Evolutionary conservation across 1,140 invertebrate species (phyloP), one percentile per base, ranked within the genome.

Genomic region (Pseudomyrmex pallidus): DNA sequence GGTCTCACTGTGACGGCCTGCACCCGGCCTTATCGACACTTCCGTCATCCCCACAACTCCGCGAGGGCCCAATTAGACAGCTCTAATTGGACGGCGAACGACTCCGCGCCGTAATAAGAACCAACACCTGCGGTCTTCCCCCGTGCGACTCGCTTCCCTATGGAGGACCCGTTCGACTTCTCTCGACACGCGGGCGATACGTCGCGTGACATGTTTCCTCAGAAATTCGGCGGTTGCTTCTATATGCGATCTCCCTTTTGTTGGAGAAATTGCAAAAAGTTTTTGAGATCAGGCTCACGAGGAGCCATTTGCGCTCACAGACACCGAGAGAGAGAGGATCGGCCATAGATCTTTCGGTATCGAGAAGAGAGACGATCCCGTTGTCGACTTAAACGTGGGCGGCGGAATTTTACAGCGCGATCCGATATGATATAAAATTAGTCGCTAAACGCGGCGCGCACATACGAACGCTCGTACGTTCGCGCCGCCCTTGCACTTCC

Each of bases 11-110:
- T 78, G 83, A 87, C 77, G 86, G 57, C 73, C 80, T 52, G 86
- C 84, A 88, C 83, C 86, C 68, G 78, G 87, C 63, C 87, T 88
- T 89, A 88, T 89, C 87, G 87, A 76, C 84, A 88, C 87, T 89
- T 89, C 87, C 87, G 87, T 89, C 87, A 89, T 89, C 87, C 72
- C 86, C 74, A 84, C 74, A 86, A 87, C 86, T 88, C 68, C 87
- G 83, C 87, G 87, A 88, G 57, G 78, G 48, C 56, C 87, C 86
- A 89, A 89, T 89, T 89, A 89, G 87, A 88, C 86, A 84, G 86
- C 87, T 89, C 87, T 89, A 89, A 89, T 89, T 89, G 87, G 87
- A 88, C 84, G 87, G 87, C 87, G 86, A 83, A 88, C 86, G 77
- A 85, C 48, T 10, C 13, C 73, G 54, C 68, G 62, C 74, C 62